phyloP scores from a whole-genome alignment of 2,113 vertebrate genomes.

The Zootoca vivipara region DNA sequence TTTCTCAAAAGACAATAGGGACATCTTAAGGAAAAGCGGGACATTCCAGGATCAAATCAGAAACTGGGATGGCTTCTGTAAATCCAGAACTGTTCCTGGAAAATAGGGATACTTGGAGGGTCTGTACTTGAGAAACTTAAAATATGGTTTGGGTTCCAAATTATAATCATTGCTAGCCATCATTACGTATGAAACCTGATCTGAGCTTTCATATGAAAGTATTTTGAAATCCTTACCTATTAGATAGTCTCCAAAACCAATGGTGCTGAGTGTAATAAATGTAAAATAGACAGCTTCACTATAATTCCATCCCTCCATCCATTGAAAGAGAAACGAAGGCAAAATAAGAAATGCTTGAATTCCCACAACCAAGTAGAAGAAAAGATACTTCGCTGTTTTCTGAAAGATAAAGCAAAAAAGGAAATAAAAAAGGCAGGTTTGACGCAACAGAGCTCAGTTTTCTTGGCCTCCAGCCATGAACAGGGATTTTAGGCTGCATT shows the following conservation, averaged over 20 bases:
- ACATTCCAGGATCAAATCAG: too few species aligned
- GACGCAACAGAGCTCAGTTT: neutral
- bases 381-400: constrained; percentile 71
- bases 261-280: constrained; percentile 77
- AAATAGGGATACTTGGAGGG: too few species aligned
- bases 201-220: neutral
- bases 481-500: too few species aligned
- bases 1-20: too few species aligned
- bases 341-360: constrained; percentile 72
- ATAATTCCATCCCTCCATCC: constrained; percentile 71
- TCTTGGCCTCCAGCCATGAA: too few species aligned
- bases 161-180: neutral
- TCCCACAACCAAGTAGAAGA: constrained; percentile 61
- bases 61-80: too few species aligned
- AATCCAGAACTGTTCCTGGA: too few species aligned
- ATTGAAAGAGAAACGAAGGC: constrained; percentile 70
- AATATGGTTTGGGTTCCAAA: neutral
- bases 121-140: too few species aligned
- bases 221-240: constrained; percentile 63
- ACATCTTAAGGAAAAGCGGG: too few species aligned
- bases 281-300: constrained; percentile 75
- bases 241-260: constrained; percentile 77
- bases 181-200: neutral
- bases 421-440: too few species aligned
- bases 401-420: constrained; percentile 52